Evolutionary conservation across 2,797 vertebrate species (phyloP).

Genomic region (Pangasius sanitwongsei): DNA sequence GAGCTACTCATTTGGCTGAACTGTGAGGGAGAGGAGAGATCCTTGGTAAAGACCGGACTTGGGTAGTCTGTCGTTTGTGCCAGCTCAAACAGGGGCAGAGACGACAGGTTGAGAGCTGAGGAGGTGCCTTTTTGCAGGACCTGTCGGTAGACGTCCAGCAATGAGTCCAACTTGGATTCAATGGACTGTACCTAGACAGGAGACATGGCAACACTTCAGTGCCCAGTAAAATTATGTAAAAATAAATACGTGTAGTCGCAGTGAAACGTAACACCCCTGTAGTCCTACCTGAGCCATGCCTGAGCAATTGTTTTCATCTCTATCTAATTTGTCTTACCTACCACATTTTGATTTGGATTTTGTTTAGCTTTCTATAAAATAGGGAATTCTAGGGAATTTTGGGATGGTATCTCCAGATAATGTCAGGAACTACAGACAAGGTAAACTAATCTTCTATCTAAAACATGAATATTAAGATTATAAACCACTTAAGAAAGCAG

Average conservation of each 20-base stretch:
- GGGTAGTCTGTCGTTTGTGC: constrained; percentile 89
- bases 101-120: constrained; percentile 85
- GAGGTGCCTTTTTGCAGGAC: constrained; percentile 88
- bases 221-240: background rate
- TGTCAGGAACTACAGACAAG: background rate
- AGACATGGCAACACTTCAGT: background rate
- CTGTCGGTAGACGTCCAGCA: constrained; percentile 94
- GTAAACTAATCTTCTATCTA: background rate
- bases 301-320: no score
- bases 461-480: background rate
- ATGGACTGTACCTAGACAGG: constrained; percentile 90
- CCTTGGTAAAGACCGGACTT: constrained; percentile 82
- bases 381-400: background rate
- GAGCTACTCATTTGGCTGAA: constrained; percentile 79
- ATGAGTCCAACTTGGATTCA: constrained; percentile 94
- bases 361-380: background rate
- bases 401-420: background rate
- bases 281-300: background rate
- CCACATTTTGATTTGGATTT: background rate
- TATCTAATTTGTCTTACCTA: background rate
- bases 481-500: background rate
- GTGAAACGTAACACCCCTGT: background rate
- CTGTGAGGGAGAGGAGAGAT: constrained; percentile 79
- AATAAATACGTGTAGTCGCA: background rate
- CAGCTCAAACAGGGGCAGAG: constrained; percentile 89